Evolutionary conservation across 2,797 vertebrate species (phyloP).

Genomic region (Oreortyx pictus): DNA sequence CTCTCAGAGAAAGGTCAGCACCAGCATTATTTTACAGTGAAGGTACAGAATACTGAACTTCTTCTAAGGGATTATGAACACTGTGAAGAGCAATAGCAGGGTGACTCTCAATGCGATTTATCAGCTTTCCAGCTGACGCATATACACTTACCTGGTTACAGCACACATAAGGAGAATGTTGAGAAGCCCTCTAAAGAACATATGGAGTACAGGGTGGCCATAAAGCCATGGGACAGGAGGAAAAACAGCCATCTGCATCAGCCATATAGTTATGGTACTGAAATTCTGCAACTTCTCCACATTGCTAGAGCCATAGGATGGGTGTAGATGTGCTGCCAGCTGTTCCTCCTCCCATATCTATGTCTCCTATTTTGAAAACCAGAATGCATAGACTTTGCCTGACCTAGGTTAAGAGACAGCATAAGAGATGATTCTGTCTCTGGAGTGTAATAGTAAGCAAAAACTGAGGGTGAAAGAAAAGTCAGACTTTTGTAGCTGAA

Average conservation of each 20-base stretch:
- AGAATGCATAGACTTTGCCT: neutral
- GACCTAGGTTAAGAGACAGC: neutral
- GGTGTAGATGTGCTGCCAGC: neutral
- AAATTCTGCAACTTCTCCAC: neutral
- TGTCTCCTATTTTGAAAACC: neutral
- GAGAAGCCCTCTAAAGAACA: neutral
- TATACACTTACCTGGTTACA: neutral
- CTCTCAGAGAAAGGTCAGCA: neutral
- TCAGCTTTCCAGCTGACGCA: neutral
- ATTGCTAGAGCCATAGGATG: neutral
- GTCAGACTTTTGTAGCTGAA: neutral
- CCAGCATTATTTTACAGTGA: neutral
- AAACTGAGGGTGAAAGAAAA: neutral
- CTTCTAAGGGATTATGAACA: neutral
- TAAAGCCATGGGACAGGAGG: neutral
- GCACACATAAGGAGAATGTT: accelerated
- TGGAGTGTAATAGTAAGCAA: neutral
- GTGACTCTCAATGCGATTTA: neutral
- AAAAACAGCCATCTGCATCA: neutral
- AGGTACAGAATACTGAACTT: neutral
- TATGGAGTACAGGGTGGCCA: neutral
- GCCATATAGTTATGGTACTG: neutral
- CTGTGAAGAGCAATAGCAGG: neutral
- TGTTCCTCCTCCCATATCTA: neutral
- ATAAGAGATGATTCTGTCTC: neutral